Evolutionary conservation across 92 coral and sea anemone species (phyloP), one percentile per base, ranked within the genome.

Genomic region (Desmophyllum pertusum): DNA sequence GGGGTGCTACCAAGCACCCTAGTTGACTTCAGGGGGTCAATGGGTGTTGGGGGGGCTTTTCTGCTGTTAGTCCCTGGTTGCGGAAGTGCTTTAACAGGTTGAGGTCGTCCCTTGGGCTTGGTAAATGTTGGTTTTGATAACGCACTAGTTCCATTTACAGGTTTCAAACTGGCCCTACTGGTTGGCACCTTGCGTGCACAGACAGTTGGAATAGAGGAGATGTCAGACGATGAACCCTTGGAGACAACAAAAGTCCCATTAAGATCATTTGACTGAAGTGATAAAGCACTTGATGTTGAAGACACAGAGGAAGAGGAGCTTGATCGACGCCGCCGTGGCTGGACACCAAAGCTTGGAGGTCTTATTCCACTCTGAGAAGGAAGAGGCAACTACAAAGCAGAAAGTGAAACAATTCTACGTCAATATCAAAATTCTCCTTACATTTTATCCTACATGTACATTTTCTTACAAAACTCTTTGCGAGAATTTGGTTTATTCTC

Each of bases 51-150:
- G 33, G 91, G 84, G 23, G 86, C 73, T 29, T 89, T 93, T 25
- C 68, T 80, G 48, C 63, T 35, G 19, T 55, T 33, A 19, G 45
- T 76, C 3, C 85, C 81, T 15, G 91, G 78, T 31, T 86, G 92
- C 23, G 91, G 95, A 33, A 94, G 83, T 36, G 96, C 98, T 57
- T 94, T 96, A 75, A 94, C 82, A n/a, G 98, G 98, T 50, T 96
- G 94, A 0, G 89, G 85, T 70, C 90, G 84, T 33, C 89, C 89
- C 31, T 96, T 93, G 8, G 93, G 95, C 75, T 84, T 85, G 21
- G 89, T 83, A 83, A 94, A 94, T 5, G 77, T 78, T 2, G 92
- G 92, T 62, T 81, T 94, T 6, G 71, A 57, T 31, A 85, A 51
- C 19, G 59, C 41, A 46, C 65, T 41, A 13, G 31, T 73, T 43